phyloP scores from a whole-genome alignment of 2,888 invertebrate species.

The Conchocele bisecta region DNA sequence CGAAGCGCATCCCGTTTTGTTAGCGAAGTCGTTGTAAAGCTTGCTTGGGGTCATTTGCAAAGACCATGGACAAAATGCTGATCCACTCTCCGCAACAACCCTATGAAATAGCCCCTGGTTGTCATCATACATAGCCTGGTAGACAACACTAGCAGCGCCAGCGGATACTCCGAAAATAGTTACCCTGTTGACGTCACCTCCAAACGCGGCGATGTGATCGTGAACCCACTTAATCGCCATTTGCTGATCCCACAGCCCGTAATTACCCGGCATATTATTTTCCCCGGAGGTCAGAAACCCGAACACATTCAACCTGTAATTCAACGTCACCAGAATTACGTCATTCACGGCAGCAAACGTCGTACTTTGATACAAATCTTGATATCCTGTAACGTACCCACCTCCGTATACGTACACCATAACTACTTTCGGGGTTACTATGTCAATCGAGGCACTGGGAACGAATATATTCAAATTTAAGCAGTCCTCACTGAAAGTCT shows the following conservation, averaged over 20 bases:
- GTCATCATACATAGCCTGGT: conserved; percentile 35
- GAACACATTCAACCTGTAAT: conserved; percentile 19
- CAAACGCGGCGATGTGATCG: conserved; percentile 35
- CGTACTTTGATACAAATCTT: not conserved
- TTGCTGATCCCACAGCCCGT: conserved; percentile 39
- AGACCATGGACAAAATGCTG: conserved; percentile 10
- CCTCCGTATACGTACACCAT: conserved; percentile 39
- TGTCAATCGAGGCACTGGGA: not conserved
- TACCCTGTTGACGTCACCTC: conserved; percentile 17
- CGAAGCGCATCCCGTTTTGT: not conserved
- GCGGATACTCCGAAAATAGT: conserved; percentile 35
- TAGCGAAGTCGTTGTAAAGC: not conserved
- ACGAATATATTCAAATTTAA: conserved; percentile 24
- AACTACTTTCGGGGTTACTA: conserved; percentile 2
- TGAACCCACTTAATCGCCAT: conserved; percentile 41
- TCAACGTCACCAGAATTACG: conserved; percentile 31
- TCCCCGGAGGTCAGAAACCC: conserved; percentile 32
- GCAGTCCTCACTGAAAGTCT: conserved; percentile 22
- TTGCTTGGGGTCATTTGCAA: not conserved
- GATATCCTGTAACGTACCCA: conserved; percentile 2
- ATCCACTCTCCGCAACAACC: conserved; percentile 29
- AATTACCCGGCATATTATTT: conserved; percentile 13
- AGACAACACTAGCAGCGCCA: conserved; percentile 24
- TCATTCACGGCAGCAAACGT: conserved; percentile 8
- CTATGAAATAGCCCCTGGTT: conserved; percentile 23